Conservation (phyloP, 2,113 vertebrate genomes). For the Mus pahari region DNA sequence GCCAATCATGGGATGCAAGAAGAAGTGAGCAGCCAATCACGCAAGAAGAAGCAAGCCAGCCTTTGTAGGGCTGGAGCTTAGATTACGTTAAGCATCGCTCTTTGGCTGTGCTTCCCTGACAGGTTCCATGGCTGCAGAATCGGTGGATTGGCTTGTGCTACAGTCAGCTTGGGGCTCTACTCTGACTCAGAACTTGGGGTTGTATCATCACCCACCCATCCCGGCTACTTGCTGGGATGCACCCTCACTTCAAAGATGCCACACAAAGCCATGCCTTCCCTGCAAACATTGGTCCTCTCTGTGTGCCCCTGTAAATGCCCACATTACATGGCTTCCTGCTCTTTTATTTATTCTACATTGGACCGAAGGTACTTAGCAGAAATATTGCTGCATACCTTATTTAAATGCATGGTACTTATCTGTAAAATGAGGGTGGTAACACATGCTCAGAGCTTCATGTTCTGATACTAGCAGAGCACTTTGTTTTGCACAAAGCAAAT, state of each 20-base stretch:
- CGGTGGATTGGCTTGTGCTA: background rate
- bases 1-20: too few relatives aligned
- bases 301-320: background rate
- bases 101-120: too few relatives aligned
- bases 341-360: background rate
- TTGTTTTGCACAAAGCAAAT: background rate
- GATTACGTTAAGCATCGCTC: background rate
- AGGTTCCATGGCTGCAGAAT: too few relatives aligned
- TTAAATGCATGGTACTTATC: background rate
- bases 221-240: background rate
- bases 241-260: background rate
- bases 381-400: background rate
- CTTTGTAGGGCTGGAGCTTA: background rate
- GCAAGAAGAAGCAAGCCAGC: background rate
- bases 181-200: background rate
- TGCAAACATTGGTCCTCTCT: background rate
- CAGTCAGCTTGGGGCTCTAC: fast-evolving
- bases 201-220: too few relatives aligned
- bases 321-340: background rate
- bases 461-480: background rate
- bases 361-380: background rate
- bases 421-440: background rate
- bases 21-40: too few relatives aligned
- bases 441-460: background rate
- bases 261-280: background rate